Conservation (phyloP, 2,888 invertebrate genomes). For the Auanema sp. region DNA sequence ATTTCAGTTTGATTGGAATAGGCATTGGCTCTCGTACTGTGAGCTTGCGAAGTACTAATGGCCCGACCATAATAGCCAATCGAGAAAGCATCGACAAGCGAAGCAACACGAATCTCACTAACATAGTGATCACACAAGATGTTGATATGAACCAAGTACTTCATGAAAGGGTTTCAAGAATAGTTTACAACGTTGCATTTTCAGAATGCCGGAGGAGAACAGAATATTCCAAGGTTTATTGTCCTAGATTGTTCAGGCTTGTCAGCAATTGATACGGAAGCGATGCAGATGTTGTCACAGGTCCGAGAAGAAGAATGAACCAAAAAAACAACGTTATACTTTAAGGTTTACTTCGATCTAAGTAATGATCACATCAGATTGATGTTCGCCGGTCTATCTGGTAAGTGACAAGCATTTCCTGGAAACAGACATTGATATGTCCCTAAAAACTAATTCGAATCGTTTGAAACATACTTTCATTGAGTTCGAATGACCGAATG, state of each 20-base stretch:
- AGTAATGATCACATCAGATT: slow-evolving; percentile 43
- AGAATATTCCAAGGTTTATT: slow-evolving; percentile 32
- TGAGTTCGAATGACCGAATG: too few species aligned
- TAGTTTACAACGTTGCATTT: slow-evolving; percentile 15
- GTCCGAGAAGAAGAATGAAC: slow-evolving; percentile 10
- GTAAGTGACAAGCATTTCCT: slow-evolving; percentile 8
- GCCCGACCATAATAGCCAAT: slow-evolving; percentile 19
- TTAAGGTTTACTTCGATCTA: slow-evolving; percentile 44
- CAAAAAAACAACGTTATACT: background rate
- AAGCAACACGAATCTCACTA: slow-evolving; percentile 30
- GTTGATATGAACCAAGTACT: slow-evolving; percentile 20
- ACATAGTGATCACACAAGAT: slow-evolving; percentile 42
- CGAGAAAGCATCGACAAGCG: slow-evolving; percentile 32
- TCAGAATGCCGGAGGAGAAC: slow-evolving; percentile 12
- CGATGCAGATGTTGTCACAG: slow-evolving; percentile 33
- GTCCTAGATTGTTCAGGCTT: slow-evolving; percentile 36
- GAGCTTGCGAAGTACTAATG: slow-evolving; percentile 33
- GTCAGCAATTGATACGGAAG: slow-evolving; percentile 32
- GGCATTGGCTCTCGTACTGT: slow-evolving; percentile 47
- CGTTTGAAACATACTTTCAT: too few species aligned
- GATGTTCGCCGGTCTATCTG: slow-evolving; percentile 31
- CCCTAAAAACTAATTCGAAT: too few species aligned
- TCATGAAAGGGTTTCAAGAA: background rate
- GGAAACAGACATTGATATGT: too few species aligned
- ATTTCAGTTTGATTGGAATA: slow-evolving; percentile 37